phyloP scores from a whole-genome alignment of 2,797 vertebrate species.

The Mormyrus hasselquistii region DNA sequence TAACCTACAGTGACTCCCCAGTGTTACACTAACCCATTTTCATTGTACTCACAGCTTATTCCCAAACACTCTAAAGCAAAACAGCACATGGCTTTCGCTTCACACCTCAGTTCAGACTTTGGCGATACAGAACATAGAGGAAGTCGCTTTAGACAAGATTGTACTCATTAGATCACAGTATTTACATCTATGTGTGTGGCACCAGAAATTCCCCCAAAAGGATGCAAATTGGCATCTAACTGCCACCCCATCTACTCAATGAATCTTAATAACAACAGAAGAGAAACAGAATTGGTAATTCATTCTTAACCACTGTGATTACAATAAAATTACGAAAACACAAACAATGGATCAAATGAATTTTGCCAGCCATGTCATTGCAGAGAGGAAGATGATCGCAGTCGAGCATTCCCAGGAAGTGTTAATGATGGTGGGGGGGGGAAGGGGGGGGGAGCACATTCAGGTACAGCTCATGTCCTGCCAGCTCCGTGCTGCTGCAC shows the following conservation, averaged over 20 bases:
- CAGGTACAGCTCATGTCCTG: conserved; percentile 21
- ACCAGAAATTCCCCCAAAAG: conserved; percentile 42
- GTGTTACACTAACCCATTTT: conserved; percentile 12
- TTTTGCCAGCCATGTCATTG: conserved; percentile 50
- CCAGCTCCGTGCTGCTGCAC: conserved; percentile 8
- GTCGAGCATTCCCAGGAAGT: conserved; percentile 59
- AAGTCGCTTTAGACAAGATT: conserved; percentile 32
- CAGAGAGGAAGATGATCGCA: conserved; percentile 53
- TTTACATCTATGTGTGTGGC: not conserved
- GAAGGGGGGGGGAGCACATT: conserved; percentile 15
- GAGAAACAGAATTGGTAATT: not conserved
- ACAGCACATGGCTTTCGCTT: not conserved
- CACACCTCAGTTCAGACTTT: not conserved
- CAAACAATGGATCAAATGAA: conserved; percentile 48
- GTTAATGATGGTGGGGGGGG: conserved; percentile 52
- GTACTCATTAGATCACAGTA: conserved; percentile 33
- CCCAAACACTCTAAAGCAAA: conserved; percentile 12
- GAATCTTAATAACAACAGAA: not conserved
- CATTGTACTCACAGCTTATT: conserved; percentile 30
- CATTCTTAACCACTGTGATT: not conserved
- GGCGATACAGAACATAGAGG: conserved; percentile 27
- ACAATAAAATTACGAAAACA: conserved; percentile 26
- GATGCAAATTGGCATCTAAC: conserved; percentile 44
- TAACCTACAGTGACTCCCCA: conserved; percentile 30
- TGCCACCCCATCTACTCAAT: not conserved